Conservation (phyloP, 2,888 invertebrate species). For the Hyles lineata region DNA sequence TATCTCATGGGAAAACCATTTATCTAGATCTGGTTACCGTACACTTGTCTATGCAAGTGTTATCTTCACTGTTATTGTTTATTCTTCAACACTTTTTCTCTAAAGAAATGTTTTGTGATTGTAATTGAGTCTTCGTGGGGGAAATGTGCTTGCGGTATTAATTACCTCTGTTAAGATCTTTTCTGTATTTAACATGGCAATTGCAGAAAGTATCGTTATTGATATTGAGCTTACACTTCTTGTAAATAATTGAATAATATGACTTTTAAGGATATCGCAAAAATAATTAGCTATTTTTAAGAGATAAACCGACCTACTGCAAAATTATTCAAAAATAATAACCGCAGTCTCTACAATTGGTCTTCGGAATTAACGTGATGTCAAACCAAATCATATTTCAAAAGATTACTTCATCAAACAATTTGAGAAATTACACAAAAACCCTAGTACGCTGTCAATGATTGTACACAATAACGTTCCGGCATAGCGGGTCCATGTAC, state of each 20-base stretch:
- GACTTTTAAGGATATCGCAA: too few relatives aligned
- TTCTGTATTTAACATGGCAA: too few relatives aligned
- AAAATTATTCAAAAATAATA: too few relatives aligned
- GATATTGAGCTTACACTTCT: too few relatives aligned
- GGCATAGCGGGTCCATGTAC: conserved; percentile 13
- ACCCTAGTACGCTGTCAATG: background rate
- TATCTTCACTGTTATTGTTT: conserved; percentile 32
- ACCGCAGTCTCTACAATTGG: too few relatives aligned
- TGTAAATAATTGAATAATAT: too few relatives aligned
- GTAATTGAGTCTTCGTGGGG: background rate
- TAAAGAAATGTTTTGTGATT: background rate
- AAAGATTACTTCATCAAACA: background rate
- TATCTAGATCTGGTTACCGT: conserved; percentile 46
- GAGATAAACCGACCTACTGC: too few relatives aligned
- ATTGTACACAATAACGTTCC: conserved; percentile 18
- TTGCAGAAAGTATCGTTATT: too few relatives aligned
- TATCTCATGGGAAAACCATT: conserved; percentile 68
- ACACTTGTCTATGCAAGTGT: conserved; percentile 39
- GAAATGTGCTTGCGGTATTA: background rate
- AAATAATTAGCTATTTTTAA: too few relatives aligned
- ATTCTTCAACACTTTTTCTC: conserved; percentile 2
- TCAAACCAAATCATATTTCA: background rate
- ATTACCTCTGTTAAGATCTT: too few relatives aligned
- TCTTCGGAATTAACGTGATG: too few relatives aligned
- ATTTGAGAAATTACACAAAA: background rate